These are phyloP conservation scores for Elephantulus edwardii DNA, from an alignment of 2,113 vertebrate genomes.

Conservation along the genomic window DNA sequence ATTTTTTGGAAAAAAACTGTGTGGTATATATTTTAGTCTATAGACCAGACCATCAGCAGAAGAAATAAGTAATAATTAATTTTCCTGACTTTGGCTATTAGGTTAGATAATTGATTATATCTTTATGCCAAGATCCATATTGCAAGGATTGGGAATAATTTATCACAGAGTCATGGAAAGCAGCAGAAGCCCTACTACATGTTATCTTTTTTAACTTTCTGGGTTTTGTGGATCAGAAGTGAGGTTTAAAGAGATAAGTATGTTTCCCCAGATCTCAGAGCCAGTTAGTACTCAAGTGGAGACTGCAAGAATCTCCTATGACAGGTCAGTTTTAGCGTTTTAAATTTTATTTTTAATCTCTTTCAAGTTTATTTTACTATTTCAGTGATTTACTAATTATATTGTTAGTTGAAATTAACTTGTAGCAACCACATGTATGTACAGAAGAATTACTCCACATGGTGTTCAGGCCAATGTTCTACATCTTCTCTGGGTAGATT, in stretches of 20 bases:
- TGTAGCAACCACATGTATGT: no score
- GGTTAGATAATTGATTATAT: neutral
- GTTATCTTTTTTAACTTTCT: neutral
- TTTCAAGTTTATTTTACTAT: no score
- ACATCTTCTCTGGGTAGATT: no score
- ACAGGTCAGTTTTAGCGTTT: neutral
- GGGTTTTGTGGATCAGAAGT: neutral
- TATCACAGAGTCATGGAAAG: neutral
- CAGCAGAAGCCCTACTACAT: neutral
- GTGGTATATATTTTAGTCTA: neutral
- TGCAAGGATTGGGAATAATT: neutral
- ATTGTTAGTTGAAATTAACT: no score
- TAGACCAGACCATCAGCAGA: neutral
- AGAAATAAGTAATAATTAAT: neutral
- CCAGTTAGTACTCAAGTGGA: neutral
- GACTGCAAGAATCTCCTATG: neutral
- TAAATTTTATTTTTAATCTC: no score
- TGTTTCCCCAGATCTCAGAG: neutral
- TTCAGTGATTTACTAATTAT: no score
- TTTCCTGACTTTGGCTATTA: neutral
- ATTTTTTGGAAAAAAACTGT: neutral
- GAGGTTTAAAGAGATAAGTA: neutral
- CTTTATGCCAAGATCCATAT: neutral
- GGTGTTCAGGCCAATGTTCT: no score
- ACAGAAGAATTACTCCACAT: no score